Conservation (phyloP, 2,113 vertebrate genomes). For the Myxocyprinus asiaticus region DNA sequence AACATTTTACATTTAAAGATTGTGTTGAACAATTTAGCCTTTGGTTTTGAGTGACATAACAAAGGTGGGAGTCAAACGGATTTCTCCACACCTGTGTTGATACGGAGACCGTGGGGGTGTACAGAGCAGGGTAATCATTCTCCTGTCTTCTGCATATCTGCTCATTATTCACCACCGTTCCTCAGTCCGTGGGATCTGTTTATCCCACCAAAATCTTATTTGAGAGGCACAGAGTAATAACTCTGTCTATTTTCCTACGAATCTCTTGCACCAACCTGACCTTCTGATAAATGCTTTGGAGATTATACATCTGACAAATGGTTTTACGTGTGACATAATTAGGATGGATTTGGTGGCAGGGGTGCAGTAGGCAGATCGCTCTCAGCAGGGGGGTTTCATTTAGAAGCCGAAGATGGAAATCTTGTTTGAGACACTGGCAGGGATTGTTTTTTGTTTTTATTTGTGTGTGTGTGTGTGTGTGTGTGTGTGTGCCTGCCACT, state of each 20-base stretch:
- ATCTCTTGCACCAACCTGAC: conserved; percentile 36
- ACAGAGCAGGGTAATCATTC: conserved; percentile 18
- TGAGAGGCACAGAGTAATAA: conserved; percentile 47
- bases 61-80: conserved; percentile 12
- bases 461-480: too few species aligned
- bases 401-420: conserved; percentile 41
- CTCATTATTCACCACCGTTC: conserved; percentile 14
- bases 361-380: conserved; percentile 26
- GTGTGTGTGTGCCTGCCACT: too few species aligned
- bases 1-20: too few species aligned
- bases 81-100: conserved; percentile 1
- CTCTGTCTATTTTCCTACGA: not conserved
- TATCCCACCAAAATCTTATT: conserved; percentile 50
- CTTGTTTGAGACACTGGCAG: conserved; percentile 41
- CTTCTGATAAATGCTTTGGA: conserved; percentile 48
- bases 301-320: conserved; percentile 55
- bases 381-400: conserved; percentile 47
- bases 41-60: conserved; percentile 11
- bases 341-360: conserved; percentile 51
- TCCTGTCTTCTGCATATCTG: conserved; percentile 11
- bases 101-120: not conserved
- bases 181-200: conserved; percentile 28
- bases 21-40: not conserved
- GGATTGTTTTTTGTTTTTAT: conserved; percentile 16
- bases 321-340: conserved; percentile 53